Conservation (phyloP, 2,113 vertebrate species). For the Siniperca chuatsi region DNA sequence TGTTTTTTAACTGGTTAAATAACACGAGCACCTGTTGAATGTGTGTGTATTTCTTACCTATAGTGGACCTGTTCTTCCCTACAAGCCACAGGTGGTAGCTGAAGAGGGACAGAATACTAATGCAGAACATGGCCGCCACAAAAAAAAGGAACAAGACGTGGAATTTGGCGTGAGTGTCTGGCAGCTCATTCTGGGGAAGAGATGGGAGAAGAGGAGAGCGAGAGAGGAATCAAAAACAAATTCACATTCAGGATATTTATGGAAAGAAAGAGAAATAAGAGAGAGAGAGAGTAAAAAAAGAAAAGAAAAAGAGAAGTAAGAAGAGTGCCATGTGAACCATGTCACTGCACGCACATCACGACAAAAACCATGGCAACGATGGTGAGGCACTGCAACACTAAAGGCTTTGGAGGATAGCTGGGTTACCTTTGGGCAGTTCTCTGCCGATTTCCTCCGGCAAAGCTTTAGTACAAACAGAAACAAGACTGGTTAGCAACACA, state of each 20-base stretch:
- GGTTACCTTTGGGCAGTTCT: slow-evolving; percentile 86
- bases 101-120: slow-evolving; percentile 96
- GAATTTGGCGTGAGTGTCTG: slow-evolving; percentile 93
- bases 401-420: slow-evolving; percentile 54
- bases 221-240: slow-evolving; percentile 38
- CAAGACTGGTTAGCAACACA: slow-evolving; percentile 76
- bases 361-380: slow-evolving; percentile 20
- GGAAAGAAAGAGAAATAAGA: background rate
- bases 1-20: background rate
- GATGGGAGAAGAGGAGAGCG: slow-evolving; percentile 46
- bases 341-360: slow-evolving; percentile 44
- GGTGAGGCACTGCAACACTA: slow-evolving; percentile 38
- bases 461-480: slow-evolving; percentile 86
- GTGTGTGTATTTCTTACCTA: slow-evolving; percentile 84
- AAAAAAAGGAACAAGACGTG: slow-evolving; percentile 98
- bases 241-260: background rate
- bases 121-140: slow-evolving; percentile 98
- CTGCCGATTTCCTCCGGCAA: slow-evolving; percentile 86
- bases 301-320: background rate
- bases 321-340: slow-evolving; percentile 28
- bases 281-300: background rate
- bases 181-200: slow-evolving; percentile 89
- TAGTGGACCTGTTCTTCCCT: slow-evolving; percentile 96
- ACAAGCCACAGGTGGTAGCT: slow-evolving; percentile 98
- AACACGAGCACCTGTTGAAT: background rate